Conservation (phyloP, 2,888 invertebrate genomes). For the Galeopsomyia nigrocyanea region DNA sequence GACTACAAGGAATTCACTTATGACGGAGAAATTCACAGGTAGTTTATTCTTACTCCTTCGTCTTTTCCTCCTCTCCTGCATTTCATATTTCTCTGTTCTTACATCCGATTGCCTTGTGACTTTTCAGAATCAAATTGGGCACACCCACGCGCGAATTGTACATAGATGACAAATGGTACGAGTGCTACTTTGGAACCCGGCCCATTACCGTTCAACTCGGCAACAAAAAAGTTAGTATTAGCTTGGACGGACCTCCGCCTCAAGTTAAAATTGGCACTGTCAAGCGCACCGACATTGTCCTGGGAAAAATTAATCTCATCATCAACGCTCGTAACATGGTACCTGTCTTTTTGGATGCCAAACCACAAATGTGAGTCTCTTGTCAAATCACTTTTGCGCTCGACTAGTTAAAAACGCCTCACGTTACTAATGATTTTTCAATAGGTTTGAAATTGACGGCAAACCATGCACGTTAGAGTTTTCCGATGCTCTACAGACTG, state of each 20-base stretch:
- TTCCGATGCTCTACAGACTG: slow-evolving; percentile 82
- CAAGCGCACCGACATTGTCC: slow-evolving; percentile 84
- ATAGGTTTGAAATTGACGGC: slow-evolving; percentile 78
- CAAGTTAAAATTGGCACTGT: slow-evolving; percentile 90
- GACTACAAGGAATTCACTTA: slow-evolving; percentile 81
- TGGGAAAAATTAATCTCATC: slow-evolving; percentile 87
- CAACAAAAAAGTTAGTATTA: slow-evolving; percentile 80
- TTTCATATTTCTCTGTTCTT: background rate
- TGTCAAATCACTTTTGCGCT: background rate
- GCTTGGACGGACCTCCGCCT: slow-evolving; percentile 91
- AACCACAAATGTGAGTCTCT: slow-evolving; percentile 77
- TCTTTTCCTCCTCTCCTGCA: background rate
- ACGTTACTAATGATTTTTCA: slow-evolving; percentile 9
- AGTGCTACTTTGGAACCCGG: slow-evolving; percentile 93
- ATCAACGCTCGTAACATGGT: slow-evolving; percentile 84
- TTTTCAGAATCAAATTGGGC: slow-evolving; percentile 82
- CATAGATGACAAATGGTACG: slow-evolving; percentile 90
- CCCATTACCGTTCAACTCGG: slow-evolving; percentile 86
- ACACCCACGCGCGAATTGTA: slow-evolving; percentile 92
- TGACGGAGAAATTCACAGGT: slow-evolving; percentile 78
- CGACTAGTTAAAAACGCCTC: too few species aligned
- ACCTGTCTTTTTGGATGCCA: slow-evolving; percentile 86
- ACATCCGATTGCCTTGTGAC: background rate
- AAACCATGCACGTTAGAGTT: slow-evolving; percentile 83
- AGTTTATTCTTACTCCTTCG: slow-evolving; percentile 33